Percentiles rank a stretch among this genome's conserved stretches.
phyloP scores from a whole-genome alignment of 1,140 invertebrate genomes.

The Diprion similis region DNA sequence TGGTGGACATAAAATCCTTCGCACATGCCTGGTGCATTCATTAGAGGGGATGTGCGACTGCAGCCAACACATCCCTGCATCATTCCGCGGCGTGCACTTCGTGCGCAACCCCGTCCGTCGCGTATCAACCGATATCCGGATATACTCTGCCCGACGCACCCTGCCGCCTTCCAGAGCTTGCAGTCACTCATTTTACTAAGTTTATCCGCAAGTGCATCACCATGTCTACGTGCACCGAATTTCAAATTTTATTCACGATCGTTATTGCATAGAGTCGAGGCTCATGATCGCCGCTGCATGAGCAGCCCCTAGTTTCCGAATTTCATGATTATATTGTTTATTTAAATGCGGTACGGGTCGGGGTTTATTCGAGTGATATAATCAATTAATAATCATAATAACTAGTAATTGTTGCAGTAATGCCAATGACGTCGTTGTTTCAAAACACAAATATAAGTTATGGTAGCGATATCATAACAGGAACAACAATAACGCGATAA shows the following conservation, averaged over 20 bases:
- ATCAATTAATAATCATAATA: neutral
- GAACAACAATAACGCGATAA: neutral
- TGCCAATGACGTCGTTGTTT: too few relatives aligned
- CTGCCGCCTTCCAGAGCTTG: conserved; percentile 15
- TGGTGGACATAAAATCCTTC: conserved; percentile 61
- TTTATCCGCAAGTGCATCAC: conserved; percentile 16
- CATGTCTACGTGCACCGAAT: too few relatives aligned
- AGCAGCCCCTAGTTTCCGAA: too few relatives aligned
- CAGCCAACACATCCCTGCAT: conserved; percentile 47
- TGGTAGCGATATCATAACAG: too few relatives aligned
- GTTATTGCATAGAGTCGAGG: too few relatives aligned
- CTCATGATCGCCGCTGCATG: too few relatives aligned
- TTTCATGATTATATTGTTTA: too few relatives aligned
- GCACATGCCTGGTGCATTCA: conserved; percentile 62
- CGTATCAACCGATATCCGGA: neutral
- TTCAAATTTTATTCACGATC: too few relatives aligned
- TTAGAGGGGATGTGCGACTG: conserved; percentile 60
- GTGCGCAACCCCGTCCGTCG: conserved; percentile 27
- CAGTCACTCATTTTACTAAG: neutral
- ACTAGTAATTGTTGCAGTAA: neutral
- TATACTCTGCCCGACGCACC: conserved; percentile 6
- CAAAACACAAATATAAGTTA: too few relatives aligned
- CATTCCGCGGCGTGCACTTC: conserved; percentile 36
- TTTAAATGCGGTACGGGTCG: too few relatives aligned
- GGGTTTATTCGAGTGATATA: too few relatives aligned